Percentiles rank a stretch among this genome's conserved stretches.
phyloP scores from a whole-genome alignment of 2,113 vertebrate genomes.

The Prinia subflava region DNA sequence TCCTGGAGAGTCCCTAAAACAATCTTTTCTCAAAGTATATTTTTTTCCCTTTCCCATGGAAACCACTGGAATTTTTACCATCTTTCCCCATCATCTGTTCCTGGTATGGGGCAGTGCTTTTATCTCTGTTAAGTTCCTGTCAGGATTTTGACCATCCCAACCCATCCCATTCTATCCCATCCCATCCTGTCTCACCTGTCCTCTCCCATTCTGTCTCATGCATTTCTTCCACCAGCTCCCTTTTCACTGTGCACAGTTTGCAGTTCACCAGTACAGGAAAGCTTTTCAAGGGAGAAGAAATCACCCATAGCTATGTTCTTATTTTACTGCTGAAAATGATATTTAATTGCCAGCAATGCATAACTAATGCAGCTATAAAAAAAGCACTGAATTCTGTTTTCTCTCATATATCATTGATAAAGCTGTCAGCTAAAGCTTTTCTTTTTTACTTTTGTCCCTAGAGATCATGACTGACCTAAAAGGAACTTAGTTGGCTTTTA shows the following conservation, averaged over 20 bases:
- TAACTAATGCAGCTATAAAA: background rate
- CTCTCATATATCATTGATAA: background rate
- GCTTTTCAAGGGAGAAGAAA: background rate
- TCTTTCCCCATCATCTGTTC: background rate
- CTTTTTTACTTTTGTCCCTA: background rate
- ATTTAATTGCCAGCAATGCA: background rate
- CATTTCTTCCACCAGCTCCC: background rate
- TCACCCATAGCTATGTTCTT: background rate
- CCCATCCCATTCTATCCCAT: background rate
- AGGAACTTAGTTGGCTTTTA: conserved; percentile 1
- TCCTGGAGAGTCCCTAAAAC: background rate
- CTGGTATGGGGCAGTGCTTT: background rate
- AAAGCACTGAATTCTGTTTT: conserved; percentile 2
- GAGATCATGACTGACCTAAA: conserved; percentile 1
- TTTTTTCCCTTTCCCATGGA: background rate
- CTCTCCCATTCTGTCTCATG: background rate
- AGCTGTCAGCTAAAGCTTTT: background rate
- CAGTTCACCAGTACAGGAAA: background rate
- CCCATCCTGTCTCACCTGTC: background rate
- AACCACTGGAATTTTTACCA: background rate
- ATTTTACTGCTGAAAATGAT: background rate
- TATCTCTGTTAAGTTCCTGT: background rate
- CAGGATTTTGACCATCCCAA: background rate
- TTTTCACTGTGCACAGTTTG: background rate
- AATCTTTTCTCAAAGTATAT: background rate